Base-by-base conservation (phyloP, 2,113 vertebrate genomes). In the Phoenicopterus ruber region DNA sequence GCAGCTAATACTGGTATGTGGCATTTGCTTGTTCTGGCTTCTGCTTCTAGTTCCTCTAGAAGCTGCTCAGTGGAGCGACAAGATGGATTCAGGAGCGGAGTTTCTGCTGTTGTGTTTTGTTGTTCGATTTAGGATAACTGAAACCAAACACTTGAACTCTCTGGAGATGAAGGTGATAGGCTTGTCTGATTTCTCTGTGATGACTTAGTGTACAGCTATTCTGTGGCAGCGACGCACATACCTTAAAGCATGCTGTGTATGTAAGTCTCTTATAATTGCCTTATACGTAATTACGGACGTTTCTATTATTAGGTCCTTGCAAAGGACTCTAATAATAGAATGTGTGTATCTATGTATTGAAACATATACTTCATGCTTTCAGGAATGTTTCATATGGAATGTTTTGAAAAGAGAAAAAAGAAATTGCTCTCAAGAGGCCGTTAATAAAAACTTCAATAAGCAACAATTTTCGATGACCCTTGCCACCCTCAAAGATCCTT, bases 281-380 rank as follows among this genome's bases (percentile, higher is more conserved):
- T 86, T 76, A 38, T 46, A 49, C 0, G 0, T 88, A 81, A 77
- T 72, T 86, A 47, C 34, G 58, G 82, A 9, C 13, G 11, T 20
- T 63, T 67, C 91, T 96, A 90, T 96, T 94, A 72, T 80, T 93
- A 91, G 87, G 13, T 52, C 58, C 21, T 85, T 72, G 73, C 70
- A 76, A 44, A 85, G 49, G 36, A 32, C 34, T 84, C 86, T 86
- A 82, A 90, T 82, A 94, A 93, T 93, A 91, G 94, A 69, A 61
- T 18, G 6, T 34, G 36, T 71, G 22, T 72, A 7, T 42, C 19
- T 88, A 13, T 61, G 11, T 76, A 12, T 57, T 89, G 72, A 78
- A 88, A 78, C 10, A 24, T 47, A 47, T 15, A 12, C 79, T 92
- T 93, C 20, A 59, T 77, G 34, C 66, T 90, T 90, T 85, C 46